Evolutionary conservation across 2,888 invertebrate species (phyloP), one percentile per base, ranked within the genome.

Genomic region (Isotomurus palustris): DNA sequence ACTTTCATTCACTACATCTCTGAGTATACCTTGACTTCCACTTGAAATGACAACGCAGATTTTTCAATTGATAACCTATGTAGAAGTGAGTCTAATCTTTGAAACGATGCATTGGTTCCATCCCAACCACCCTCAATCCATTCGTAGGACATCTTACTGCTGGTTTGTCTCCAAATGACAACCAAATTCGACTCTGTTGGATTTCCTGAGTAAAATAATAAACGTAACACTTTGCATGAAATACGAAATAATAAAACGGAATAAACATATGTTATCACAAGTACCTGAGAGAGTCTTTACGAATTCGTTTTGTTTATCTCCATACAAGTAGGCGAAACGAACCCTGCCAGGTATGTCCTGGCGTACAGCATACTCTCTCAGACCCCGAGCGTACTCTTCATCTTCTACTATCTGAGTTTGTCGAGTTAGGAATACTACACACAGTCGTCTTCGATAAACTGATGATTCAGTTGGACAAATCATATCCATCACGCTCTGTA

Each of bases 391-490:
- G 28, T 63, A 53, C 17, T 61, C 66, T 47, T 58, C 58, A 53
- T 63, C 61, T 27, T 58, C 56, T 28, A 58, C 17, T 54, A 60
- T 53, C 19, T 52, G 58, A 67, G 56, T 54, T 44, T 77, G 76
- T 58, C 74, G 74, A 2, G 87, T 87, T 68, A 94, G 83, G 69
- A 93, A 79, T 73, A 94, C 83, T 53, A 90, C 83, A 77, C 93
- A 84, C 61, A 88, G 76, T 3, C 83, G 81, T 71, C 87, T 86
- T 22, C 85, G 79, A 1, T 84, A 84, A 55, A 85, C 83, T 67
- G 88, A 84, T 83, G 89, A 87, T 75, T 91, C 91, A 56, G 88
- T 85, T 0, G 95, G 95, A 73, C 95, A 96, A 53, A 95, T 81
- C 6, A 85, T 83, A 73, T 91, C 90, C 71, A 92, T 53, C 2